These are phyloP conservation scores for Thalpophila matura DNA, from an alignment of 2,888 invertebrate genomes.

Conservation along the genomic window DNA sequence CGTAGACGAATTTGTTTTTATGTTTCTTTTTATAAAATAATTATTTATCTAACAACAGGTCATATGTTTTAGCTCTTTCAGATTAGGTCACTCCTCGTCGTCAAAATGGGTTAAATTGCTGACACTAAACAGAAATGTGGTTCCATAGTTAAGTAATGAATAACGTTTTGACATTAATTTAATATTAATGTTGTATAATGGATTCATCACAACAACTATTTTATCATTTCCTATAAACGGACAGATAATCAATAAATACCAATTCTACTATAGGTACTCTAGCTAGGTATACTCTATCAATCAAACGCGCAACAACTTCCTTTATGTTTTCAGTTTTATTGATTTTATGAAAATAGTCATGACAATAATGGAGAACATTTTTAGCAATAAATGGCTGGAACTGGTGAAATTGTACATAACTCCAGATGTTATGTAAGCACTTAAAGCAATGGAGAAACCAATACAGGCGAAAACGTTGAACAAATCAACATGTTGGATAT, in stretches of 20 bases:
- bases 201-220: not conserved
- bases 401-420: slow-evolving; percentile 27
- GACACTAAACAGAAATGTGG: slow-evolving; percentile 2
- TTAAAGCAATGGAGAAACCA: slow-evolving; percentile 78
- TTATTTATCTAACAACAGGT: not conserved
- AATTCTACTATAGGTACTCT: not conserved
- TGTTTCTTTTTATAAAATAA: slow-evolving; percentile 1
- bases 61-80: not conserved
- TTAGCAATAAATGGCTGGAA: slow-evolving; percentile 38
- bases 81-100: not conserved
- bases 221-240: slow-evolving; percentile 19
- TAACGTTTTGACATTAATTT: slow-evolving; percentile 2
- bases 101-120: not conserved
- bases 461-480: slow-evolving; percentile 71
- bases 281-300: slow-evolving; percentile 12
- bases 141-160: slow-evolving; percentile 7
- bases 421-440: too few species aligned
- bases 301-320: not conserved
- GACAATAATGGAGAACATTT: slow-evolving; percentile 45
- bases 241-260: slow-evolving; percentile 13
- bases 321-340: slow-evolving; percentile 9
- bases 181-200: not conserved
- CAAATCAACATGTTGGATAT: slow-evolving; percentile 73
- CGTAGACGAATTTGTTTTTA: not conserved
- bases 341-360: slow-evolving; percentile 26